These are phyloP conservation scores for Salarias fasciatus DNA, from an alignment of 2,797 vertebrate genomes.

Conservation along the genomic window DNA sequence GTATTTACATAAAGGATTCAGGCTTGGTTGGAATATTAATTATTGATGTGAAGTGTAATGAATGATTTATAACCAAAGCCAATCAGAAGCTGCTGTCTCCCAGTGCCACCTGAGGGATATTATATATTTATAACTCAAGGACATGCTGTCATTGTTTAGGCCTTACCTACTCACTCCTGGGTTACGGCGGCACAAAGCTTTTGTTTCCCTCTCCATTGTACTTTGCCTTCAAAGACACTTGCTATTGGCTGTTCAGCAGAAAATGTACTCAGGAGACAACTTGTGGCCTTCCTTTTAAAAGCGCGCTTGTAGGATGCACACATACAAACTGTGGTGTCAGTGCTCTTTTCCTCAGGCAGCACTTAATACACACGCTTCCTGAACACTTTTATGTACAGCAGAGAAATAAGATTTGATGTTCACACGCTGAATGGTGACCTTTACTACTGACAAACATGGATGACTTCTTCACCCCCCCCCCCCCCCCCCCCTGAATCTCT, in stretches of 20 bases:
- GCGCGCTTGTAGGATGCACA: constrained; percentile 34
- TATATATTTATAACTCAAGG: constrained; percentile 89
- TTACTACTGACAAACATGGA: constrained; percentile 4
- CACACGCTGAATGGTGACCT: constrained; percentile 17
- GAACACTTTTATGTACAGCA: constrained; percentile 12
- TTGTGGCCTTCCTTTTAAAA: constrained; percentile 53
- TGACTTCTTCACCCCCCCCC: too few relatives aligned
- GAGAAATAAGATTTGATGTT: constrained; percentile 27
- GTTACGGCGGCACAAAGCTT: constrained; percentile 67
- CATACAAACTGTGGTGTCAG: constrained; percentile 28
- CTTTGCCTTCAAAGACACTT: constrained; percentile 73
- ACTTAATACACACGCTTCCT: constrained; percentile 9
- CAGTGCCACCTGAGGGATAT: constrained; percentile 81
- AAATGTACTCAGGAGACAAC: constrained; percentile 56
- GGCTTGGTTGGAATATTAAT: constrained; percentile 85
- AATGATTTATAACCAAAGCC: constrained; percentile 88
- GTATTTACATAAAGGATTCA: constrained; percentile 88
- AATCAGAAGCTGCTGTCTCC: constrained; percentile 84
- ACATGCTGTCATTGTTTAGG: constrained; percentile 86
- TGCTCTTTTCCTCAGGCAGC: constrained; percentile 21
- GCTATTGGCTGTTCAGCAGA: constrained; percentile 72
- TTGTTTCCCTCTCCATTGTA: constrained; percentile 66
- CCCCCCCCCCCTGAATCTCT: too few relatives aligned
- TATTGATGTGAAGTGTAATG: constrained; percentile 85
- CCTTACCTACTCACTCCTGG: constrained; percentile 63